These are phyloP conservation scores for Porites lobata DNA, from an alignment of 92 coral and sea anemone species.

Conservation along the genomic window DNA sequence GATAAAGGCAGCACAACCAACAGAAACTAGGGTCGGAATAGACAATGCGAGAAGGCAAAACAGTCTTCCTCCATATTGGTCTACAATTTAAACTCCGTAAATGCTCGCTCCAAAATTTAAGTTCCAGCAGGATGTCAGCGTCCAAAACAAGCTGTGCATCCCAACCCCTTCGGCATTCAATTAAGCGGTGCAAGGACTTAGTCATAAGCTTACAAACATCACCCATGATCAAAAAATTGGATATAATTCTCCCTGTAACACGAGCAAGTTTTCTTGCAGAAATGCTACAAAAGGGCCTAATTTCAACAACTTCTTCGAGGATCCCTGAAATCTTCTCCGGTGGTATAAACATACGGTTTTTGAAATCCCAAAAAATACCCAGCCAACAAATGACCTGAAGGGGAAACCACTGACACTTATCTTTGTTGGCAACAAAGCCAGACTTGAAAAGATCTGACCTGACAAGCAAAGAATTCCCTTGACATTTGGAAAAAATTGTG, in stretches of 20 bases:
- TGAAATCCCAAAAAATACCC: conserved; percentile 48
- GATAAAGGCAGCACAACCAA: conserved; percentile 73
- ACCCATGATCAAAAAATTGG: conserved; percentile 29
- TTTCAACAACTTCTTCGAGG: conserved; percentile 9
- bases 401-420: conserved; percentile 64
- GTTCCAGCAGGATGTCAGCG: conserved; percentile 5
- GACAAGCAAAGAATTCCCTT: conserved; percentile 11
- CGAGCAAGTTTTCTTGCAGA: conserved; percentile 51
- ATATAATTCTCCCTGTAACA: conserved; percentile 38
- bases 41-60: conserved; percentile 42
- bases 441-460: conserved; percentile 28
- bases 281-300: conserved; percentile 4
- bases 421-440: conserved; percentile 52
- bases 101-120: conserved; percentile 60
- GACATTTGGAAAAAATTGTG: background rate
- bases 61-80: conserved; percentile 10
- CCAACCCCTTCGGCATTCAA: conserved; percentile 49
- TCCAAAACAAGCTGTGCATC: conserved; percentile 43
- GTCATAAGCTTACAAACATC: conserved; percentile 68
- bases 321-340: conserved; percentile 38
- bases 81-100: conserved; percentile 35
- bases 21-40: conserved; percentile 44
- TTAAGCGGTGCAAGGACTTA: conserved; percentile 50
- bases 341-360: background rate
- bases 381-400: conserved; percentile 42